Percentiles rank a stretch among this genome's conserved stretches.
Evolutionary conservation across 2,888 invertebrate species (phyloP).

Genomic region (Halocaridina rubra): DNA sequence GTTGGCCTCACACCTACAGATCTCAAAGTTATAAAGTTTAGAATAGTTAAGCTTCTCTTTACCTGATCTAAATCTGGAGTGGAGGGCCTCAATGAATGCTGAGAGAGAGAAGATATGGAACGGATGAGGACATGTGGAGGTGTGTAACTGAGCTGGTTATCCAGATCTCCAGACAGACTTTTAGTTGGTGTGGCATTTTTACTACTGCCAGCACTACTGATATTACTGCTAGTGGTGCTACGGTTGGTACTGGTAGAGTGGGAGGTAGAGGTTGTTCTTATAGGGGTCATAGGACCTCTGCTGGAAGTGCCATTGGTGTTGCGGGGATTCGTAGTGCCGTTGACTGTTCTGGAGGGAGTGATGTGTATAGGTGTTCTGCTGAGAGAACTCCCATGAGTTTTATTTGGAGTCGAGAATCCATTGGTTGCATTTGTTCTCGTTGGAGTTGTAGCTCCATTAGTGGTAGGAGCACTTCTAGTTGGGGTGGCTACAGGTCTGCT

Average conservation of each 20-base stretch:
- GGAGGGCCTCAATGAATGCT: conserved; percentile 55
- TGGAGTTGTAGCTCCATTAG: not conserved
- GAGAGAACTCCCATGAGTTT: not conserved
- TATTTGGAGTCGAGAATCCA: not conserved
- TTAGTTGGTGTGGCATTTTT: conserved; percentile 33
- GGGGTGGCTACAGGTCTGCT: not conserved
- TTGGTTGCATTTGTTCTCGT: not conserved
- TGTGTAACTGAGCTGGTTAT: conserved; percentile 57
- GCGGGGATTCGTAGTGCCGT: not conserved
- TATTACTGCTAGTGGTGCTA: not conserved
- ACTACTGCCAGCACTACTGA: not conserved
- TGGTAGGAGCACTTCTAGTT: not conserved
- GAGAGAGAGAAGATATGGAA: conserved; percentile 61
- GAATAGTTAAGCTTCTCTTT: no score
- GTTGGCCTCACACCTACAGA: no score
- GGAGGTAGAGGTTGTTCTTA: not conserved
- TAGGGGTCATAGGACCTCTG: not conserved
- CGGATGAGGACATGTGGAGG: conserved; percentile 62
- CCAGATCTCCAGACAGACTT: conserved; percentile 28
- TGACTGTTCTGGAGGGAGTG: not conserved
- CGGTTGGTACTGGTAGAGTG: not conserved
- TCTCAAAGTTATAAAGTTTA: no score
- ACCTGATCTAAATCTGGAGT: conserved; percentile 56
- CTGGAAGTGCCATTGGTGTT: not conserved
- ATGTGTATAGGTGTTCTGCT: not conserved